Evolutionary conservation across 2,888 invertebrate species (phyloP).

Genomic region (Lysandra coridon): DNA sequence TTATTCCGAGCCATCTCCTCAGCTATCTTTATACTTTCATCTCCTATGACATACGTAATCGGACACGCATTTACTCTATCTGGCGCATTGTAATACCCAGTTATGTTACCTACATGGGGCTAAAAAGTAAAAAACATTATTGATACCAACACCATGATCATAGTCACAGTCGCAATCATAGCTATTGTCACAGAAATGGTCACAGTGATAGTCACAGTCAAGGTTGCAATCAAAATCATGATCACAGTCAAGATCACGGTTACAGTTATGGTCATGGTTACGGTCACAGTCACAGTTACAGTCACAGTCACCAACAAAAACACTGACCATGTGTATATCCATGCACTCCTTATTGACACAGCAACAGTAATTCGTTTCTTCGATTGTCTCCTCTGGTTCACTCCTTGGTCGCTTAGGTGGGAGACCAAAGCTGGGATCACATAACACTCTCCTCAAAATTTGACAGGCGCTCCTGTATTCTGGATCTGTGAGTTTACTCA

Average conservation of each 20-base stretch:
- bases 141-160: not conserved
- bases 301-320: not conserved
- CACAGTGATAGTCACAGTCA: too few species aligned
- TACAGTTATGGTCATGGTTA: too few species aligned
- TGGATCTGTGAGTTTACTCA: constrained; percentile 46
- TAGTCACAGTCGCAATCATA: too few species aligned
- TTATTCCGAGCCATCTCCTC: constrained; percentile 36
- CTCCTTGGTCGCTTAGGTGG: constrained; percentile 51
- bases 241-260: not conserved
- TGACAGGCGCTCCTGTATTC: constrained; percentile 52
- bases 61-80: not conserved
- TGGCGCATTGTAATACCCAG: not conserved
- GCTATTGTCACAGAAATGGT: too few species aligned
- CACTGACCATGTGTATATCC: not conserved
- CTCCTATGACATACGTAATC: not conserved
- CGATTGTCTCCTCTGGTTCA: not conserved
- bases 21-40: not conserved
- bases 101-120: not conserved
- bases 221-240: not conserved
- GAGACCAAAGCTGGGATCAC: constrained; percentile 68
- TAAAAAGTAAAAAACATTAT: not conserved
- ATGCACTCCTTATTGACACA: constrained; percentile 1
- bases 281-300: too few species aligned
- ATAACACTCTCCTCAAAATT: constrained; percentile 56
- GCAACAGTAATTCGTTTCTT: not conserved